phyloP scores from a whole-genome alignment of 2,888 invertebrate species.

The Scaptodrosophila latifasciaeformis region DNA sequence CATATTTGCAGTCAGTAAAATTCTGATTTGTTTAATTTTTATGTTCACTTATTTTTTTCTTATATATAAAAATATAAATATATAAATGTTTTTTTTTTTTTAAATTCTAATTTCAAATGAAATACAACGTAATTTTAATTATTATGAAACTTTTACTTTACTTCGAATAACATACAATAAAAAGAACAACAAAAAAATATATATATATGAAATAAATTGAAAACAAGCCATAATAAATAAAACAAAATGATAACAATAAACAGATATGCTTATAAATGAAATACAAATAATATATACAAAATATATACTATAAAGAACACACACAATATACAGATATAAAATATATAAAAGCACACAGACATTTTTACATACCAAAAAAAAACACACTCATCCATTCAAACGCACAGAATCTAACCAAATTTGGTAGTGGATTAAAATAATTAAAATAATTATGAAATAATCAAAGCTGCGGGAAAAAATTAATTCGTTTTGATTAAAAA shows the following conservation, averaged over 20 bases:
- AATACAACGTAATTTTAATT: conserved; percentile 50
- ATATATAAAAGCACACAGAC: conserved; percentile 5
- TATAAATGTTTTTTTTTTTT: conserved; percentile 40
- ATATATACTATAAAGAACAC: background rate
- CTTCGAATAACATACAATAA: background rate
- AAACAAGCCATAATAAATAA: background rate
- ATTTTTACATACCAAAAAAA: background rate
- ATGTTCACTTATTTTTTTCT: conserved; percentile 33
- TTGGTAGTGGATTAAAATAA: too few species aligned
- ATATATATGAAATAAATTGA: conserved; percentile 5
- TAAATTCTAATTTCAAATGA: conserved; percentile 30
- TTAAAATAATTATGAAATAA: background rate
- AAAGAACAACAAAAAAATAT: conserved; percentile 19
- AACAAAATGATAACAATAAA: background rate
- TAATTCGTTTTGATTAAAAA: too few species aligned
- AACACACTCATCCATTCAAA: too few species aligned
- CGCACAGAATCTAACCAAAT: background rate
- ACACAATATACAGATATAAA: background rate
- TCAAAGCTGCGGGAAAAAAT: too few species aligned
- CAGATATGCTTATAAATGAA: background rate
- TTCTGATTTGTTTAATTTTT: conserved; percentile 31
- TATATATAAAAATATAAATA: background rate
- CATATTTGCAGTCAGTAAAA: conserved; percentile 54
- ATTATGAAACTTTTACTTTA: conserved; percentile 34
- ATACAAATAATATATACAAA: background rate